A percentile compares a stretch with the other conserved stretches of the same genome.
Evolutionary conservation across 1,140 invertebrate genomes (phyloP).

Genomic region (Trialeurodes vaporariorum): DNA sequence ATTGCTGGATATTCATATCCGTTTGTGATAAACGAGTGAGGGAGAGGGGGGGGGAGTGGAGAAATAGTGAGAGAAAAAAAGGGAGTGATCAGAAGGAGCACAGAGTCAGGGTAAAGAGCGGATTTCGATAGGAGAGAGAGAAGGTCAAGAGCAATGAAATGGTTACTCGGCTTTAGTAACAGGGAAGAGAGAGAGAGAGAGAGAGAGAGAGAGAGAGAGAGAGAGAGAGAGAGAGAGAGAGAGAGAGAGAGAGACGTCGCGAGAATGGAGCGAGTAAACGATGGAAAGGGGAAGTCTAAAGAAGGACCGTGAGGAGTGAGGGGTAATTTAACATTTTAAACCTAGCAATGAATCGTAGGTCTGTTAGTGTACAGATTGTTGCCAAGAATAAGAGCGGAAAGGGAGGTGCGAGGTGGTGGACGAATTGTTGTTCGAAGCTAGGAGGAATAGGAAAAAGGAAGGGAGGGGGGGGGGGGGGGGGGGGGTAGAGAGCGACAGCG

Average conservation of each 20-base stretch:
- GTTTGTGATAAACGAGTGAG: neutral
- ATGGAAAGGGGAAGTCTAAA: no score
- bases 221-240: neutral
- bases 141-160: neutral
- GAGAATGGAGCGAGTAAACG: neutral
- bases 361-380: neutral
- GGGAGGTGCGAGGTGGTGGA: neutral
- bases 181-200: neutral
- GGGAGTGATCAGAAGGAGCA: neutral
- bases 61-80: neutral
- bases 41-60: neutral
- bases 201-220: neutral
- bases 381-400: neutral
- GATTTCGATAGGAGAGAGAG: neutral
- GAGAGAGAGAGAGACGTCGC: neutral
- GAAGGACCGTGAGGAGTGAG: no score
- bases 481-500: no score
- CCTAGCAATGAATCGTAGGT: neutral
- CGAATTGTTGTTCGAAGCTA: neutral
- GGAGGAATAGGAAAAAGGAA: no score
- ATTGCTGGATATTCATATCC: neutral
- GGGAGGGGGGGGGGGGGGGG: no score
- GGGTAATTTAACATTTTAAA: slow-evolving; percentile 1
- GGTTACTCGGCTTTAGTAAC: no score
- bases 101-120: neutral